Percentiles rank a stretch among this genome's conserved stretches.
Conservation (phyloP, 2,888 invertebrate species). For the Dicranocentrus wangi region DNA sequence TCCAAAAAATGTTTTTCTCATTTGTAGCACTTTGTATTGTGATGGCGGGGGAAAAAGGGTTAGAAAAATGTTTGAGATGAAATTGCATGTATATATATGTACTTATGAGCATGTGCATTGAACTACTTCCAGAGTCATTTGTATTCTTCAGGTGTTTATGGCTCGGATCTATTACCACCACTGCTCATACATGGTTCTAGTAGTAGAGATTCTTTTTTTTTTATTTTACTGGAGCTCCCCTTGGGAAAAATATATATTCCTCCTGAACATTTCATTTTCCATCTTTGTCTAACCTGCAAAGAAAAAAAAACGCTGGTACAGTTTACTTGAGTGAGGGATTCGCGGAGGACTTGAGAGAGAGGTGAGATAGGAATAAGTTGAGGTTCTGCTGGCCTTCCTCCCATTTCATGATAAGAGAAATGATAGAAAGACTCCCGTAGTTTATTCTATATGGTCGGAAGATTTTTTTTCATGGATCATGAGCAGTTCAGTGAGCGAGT, state of each 20-base stretch:
- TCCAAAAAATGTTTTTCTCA: not conserved
- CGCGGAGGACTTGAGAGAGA: too few relatives aligned
- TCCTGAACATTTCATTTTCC: slow-evolving; percentile 53
- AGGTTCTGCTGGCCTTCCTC: slow-evolving; percentile 13
- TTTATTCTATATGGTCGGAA: not conserved
- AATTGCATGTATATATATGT: not conserved
- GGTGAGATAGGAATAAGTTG: too few relatives aligned
- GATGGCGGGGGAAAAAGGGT: not conserved
- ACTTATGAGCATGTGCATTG: not conserved
- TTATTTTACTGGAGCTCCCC: slow-evolving; percentile 11
- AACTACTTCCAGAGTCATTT: slow-evolving; percentile 26
- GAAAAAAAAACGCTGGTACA: too few relatives aligned
- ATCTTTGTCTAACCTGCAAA: slow-evolving; percentile 15
- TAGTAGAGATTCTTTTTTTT: slow-evolving; percentile 22
- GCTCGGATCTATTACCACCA: not conserved
- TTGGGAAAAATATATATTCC: slow-evolving; percentile 36
- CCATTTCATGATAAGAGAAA: not conserved
- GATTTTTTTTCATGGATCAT: slow-evolving; percentile 42
- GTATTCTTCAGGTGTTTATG: too few relatives aligned
- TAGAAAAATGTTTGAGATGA: not conserved
- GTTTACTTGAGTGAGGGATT: too few relatives aligned
- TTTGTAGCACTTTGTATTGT: not conserved
- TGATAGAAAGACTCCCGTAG: not conserved
- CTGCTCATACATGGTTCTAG: not conserved
- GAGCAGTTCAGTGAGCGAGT: slow-evolving; percentile 34